Percentiles rank a stretch among this genome's conserved stretches.
phyloP scores from a whole-genome alignment of 92 coral and sea anemone genomes.

The Palythoa caribaeorum region DNA sequence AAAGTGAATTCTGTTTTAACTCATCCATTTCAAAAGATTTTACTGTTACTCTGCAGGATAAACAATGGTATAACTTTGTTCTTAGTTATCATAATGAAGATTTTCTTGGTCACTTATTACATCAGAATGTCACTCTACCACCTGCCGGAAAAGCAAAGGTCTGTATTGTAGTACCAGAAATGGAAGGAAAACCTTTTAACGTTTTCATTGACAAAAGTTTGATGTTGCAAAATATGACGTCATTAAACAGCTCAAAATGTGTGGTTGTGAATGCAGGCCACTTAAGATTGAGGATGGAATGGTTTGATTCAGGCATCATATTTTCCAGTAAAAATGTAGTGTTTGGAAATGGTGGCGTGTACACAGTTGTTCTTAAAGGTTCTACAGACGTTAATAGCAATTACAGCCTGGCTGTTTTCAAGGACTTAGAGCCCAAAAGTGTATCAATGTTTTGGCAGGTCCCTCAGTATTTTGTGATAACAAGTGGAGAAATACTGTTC shows the following conservation, averaged over 20 bases:
- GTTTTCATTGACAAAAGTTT: constrained; percentile 42
- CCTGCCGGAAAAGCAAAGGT: constrained; percentile 65
- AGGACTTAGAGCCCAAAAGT: constrained; percentile 66
- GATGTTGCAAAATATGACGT: constrained; percentile 44
- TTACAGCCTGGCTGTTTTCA: constrained; percentile 50
- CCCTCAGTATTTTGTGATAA: constrained; percentile 84
- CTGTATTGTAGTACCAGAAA: constrained; percentile 49
- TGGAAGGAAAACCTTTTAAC: constrained; percentile 35
- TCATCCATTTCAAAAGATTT: background rate
- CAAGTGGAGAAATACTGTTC: constrained; percentile 88
- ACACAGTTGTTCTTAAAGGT: constrained; percentile 57
- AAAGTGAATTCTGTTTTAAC: background rate
- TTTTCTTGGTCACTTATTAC: constrained; percentile 37
- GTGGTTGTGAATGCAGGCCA: constrained; percentile 57
- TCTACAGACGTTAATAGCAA: background rate
- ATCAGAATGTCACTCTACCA: constrained; percentile 56
- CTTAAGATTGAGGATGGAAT: constrained; percentile 46
- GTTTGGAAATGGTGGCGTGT: constrained; percentile 66
- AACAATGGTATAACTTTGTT: constrained; percentile 65
- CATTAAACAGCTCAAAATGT: constrained; percentile 40
- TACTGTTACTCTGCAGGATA: constrained; percentile 37
- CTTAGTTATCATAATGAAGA: constrained; percentile 43
- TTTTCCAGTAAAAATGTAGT: constrained; percentile 34
- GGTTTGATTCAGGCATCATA: constrained; percentile 28
- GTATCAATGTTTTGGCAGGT: constrained; percentile 85